These are phyloP conservation scores for Trematomus loennbergii DNA, from an alignment of 2,113 vertebrate species.

Conservation along the genomic window DNA sequence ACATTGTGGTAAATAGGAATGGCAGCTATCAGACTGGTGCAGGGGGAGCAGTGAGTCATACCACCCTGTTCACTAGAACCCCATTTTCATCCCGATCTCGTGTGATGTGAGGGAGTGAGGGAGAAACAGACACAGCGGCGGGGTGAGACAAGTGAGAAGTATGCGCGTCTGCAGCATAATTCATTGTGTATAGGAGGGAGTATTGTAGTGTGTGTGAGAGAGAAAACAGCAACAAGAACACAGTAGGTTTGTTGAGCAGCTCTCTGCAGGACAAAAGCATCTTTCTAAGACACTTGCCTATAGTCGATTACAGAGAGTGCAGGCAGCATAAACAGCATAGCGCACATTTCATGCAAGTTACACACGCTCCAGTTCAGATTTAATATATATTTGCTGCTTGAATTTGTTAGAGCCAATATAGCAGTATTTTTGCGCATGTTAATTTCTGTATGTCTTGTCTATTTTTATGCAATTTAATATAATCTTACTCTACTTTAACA, in stretches of 20 bases:
- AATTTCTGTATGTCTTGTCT: not conserved
- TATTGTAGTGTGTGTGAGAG: conserved; percentile 16
- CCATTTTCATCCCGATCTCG: conserved; percentile 40
- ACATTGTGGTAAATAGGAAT: conserved; percentile 32
- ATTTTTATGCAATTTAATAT: not conserved
- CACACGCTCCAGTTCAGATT: not conserved
- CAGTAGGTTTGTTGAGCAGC: conserved; percentile 47
- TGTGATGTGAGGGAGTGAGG: conserved; percentile 39
- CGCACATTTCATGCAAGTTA: conserved; percentile 42
- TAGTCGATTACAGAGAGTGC: conserved; percentile 45
- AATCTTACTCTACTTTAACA: not conserved
- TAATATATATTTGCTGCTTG: not conserved
- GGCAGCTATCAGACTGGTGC: conserved; percentile 50
- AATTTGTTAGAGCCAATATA: not conserved
- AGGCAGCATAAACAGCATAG: conserved; percentile 35
- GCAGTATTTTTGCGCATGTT: not conserved
- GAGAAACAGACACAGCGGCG: conserved; percentile 17
- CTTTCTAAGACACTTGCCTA: conserved; percentile 45
- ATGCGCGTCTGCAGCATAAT: conserved; percentile 30
- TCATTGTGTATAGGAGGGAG: not conserved
- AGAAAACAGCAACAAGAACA: conserved; percentile 38
- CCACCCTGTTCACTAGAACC: conserved; percentile 44
- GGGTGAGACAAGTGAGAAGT: conserved; percentile 16
- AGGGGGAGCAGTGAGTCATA: conserved; percentile 67
- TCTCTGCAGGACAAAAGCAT: conserved; percentile 60